Evolutionary conservation across 2,888 invertebrate species (phyloP).

Genomic region (Ormyrus thymus): DNA sequence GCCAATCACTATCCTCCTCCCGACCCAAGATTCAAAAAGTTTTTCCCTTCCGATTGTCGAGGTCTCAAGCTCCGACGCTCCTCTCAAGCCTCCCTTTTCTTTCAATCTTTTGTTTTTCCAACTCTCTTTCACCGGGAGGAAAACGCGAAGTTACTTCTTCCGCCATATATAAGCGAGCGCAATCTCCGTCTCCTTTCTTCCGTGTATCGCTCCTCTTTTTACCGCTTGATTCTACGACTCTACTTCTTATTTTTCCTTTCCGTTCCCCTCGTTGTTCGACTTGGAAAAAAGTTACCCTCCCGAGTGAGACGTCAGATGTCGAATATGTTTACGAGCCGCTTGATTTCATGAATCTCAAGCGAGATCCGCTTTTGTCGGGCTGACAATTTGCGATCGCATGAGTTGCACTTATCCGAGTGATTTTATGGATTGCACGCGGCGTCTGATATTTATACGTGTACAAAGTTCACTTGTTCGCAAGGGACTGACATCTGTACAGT

Average conservation of each 20-base stretch:
- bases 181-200: background rate
- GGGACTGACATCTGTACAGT: no score
- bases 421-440: no score
- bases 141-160: constrained; percentile 13
- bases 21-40: constrained; percentile 21
- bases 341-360: constrained; percentile 35
- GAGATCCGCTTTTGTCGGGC: constrained; percentile 14
- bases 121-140: constrained; percentile 1
- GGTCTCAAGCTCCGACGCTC: background rate
- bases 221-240: no score
- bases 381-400: constrained; percentile 11
- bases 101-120: constrained; percentile 35
- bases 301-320: constrained; percentile 31
- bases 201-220: constrained; percentile 3
- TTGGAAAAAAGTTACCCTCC: background rate
- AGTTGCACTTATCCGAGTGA: no score
- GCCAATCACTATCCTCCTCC: background rate
- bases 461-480: no score
- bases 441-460: no score
- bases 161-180: background rate
- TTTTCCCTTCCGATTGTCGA: constrained; percentile 7
- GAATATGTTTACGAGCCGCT: constrained; percentile 38
- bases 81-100: background rate
- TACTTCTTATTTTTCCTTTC: background rate
- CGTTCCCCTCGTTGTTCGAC: background rate